A percentile compares a stretch with the other conserved stretches of the same genome.
Conservation (phyloP, 2,797 vertebrate genomes). For the Cygnus olor region DNA sequence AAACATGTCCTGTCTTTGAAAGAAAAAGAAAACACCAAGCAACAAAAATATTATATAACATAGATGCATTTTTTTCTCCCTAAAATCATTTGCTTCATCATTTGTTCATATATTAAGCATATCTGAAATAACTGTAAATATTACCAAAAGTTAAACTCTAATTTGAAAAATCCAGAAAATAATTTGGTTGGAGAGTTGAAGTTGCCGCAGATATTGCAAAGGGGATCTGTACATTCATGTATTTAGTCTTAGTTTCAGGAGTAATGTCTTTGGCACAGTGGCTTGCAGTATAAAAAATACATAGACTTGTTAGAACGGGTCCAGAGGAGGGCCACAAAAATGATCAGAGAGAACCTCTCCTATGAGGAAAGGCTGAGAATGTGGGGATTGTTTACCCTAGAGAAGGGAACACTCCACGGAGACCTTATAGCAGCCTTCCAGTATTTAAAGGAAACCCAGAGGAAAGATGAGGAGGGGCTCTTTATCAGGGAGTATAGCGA, state of each 20-base stretch:
- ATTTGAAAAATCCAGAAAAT: not conserved
- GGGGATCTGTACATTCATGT: too few species aligned
- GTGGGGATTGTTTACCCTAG: not conserved
- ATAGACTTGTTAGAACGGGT: not conserved
- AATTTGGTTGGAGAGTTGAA: not conserved
- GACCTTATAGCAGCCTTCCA: not conserved
- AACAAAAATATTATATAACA: not conserved
- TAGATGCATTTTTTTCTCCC: not conserved
- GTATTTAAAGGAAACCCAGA: not conserved
- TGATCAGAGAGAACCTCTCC: not conserved
- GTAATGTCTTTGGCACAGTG: not conserved
- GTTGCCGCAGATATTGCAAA: accelerated
- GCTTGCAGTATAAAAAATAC: not conserved
- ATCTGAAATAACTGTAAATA: not conserved
- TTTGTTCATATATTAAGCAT: not conserved
- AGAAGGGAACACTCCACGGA: not conserved
- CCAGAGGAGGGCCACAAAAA: not conserved
- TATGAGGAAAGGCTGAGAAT: too few species aligned
- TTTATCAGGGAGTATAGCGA: not conserved
- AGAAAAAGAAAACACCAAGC: not conserved
- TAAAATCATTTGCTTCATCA: not conserved
- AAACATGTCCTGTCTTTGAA: not conserved
- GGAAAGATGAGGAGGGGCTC: not conserved
- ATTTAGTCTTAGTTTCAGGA: not conserved
- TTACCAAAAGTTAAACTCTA: not conserved